phyloP scores from a whole-genome alignment of 2,797 vertebrate species.

The Diplodus sargus region DNA sequence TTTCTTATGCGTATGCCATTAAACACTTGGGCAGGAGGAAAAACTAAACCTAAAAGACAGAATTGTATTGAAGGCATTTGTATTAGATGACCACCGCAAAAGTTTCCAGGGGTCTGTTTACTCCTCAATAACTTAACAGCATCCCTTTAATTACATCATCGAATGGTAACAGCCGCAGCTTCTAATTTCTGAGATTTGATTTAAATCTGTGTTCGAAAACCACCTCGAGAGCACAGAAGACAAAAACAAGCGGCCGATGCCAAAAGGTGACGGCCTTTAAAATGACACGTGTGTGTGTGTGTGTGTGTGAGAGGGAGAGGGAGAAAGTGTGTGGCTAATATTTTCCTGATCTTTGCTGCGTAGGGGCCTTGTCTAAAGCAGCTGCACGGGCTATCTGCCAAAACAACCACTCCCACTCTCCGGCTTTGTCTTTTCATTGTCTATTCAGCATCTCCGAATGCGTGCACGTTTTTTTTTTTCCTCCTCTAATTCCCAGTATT shows the following conservation, averaged over 20 bases:
- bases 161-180: conserved; percentile 6
- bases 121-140: conserved; percentile 24
- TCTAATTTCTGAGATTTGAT: conserved; percentile 7
- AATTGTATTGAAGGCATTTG: neutral
- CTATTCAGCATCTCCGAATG: conserved; percentile 58
- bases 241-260: conserved; percentile 10
- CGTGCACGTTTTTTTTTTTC: conserved; percentile 37
- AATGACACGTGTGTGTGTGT: conserved; percentile 1
- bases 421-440: conserved; percentile 51
- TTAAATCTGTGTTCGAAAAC: conserved; percentile 9
- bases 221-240: conserved; percentile 9
- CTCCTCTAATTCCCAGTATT: conserved; percentile 52
- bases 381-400: conserved; percentile 74
- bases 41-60: neutral
- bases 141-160: conserved; percentile 24
- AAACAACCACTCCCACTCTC: conserved; percentile 63
- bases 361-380: conserved; percentile 61
- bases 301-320: conserved; percentile 10
- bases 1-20: neutral
- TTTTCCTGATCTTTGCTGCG: conserved; percentile 65
- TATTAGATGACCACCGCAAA: neutral
- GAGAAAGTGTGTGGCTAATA: conserved; percentile 42
- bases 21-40: neutral
- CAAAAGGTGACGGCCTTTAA: conserved; percentile 37
- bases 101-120: conserved; percentile 32